Evolutionary conservation across 2,888 invertebrate genomes (phyloP), one percentile per base, ranked within the genome.

Genomic region (Macrosoma leucophasiata): DNA sequence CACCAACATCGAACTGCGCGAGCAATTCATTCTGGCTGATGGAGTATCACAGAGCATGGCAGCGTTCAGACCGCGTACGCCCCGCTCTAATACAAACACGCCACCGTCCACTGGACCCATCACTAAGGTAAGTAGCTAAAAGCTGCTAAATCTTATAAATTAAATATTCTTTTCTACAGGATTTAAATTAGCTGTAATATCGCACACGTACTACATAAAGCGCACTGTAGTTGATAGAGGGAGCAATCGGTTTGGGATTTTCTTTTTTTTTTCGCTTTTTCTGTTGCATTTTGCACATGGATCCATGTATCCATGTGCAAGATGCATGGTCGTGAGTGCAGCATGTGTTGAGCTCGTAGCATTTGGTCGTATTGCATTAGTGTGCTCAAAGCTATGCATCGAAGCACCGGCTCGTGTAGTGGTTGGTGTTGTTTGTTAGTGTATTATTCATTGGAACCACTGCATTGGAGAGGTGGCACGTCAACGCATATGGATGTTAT

Each of bases 11-110:
- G 98, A 98, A 89, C 91, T 99, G 74, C 91, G 98, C 74, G 98
- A 98, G 87, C 96, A 97, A 88, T 98, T 98, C 89, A 96, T 97
- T 82, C 89, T 98, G 88, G 97, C 98, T 63, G 95, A 97, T 78
- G 98, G 98, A 74, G 97, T 97, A 58, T 95, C 96, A 75, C 98
- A 99, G 89, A 95, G 95, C 75, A 98, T 99, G 97, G 93, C 97
- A 68, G 95, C 96, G 67, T 99, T 99, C 91, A 94, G 94, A 87
- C 92, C 97, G 73, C 96, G 96, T 87, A 92, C 94, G 74, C 92
- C 93, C 73, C 91, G 92, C 73, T 90, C 92, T 74, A 92, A 91
- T 66, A 87, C 87, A 78, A 84, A 88, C 62, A 88, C 87, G 58
- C 88, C 90, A 67, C 88, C 86, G 57, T 85, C 88, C 62, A 85